phyloP scores from a whole-genome alignment of 2,113 vertebrate genomes.

The Phoenicopterus ruber region DNA sequence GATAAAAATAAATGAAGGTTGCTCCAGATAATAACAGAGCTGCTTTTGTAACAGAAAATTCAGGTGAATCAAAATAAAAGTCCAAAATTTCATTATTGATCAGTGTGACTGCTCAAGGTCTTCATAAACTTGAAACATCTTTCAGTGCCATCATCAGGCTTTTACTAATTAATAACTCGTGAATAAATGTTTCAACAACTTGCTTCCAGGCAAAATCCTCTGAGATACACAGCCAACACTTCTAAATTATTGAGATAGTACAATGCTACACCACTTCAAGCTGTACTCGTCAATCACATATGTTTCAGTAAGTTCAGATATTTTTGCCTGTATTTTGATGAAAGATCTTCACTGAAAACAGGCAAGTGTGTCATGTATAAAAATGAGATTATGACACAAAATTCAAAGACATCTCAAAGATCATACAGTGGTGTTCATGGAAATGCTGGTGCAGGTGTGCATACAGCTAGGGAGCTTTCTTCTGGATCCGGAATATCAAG shows the following conservation, averaged over 20 bases:
- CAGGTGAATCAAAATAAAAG: background rate
- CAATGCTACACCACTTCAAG: background rate
- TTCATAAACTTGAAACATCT: background rate
- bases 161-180: background rate
- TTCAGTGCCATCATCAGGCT: background rate
- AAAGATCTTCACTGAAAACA: background rate
- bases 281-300: background rate
- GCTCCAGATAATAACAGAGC: background rate
- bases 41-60: background rate
- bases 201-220: background rate
- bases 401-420: background rate
- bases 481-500: background rate
- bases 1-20: background rate
- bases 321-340: background rate
- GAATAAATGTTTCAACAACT: background rate
- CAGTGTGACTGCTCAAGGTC: background rate
- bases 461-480: background rate
- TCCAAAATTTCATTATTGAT: background rate
- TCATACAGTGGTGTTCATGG: background rate
- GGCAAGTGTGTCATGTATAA: background rate
- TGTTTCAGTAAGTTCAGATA: background rate
- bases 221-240: background rate
- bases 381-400: background rate
- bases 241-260: background rate
- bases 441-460: background rate